Percentiles rank a stretch among this genome's conserved stretches.
These are phyloP conservation scores for Microdon myrmicae DNA, from an alignment of 2,888 invertebrate species.

Conservation along the genomic window DNA sequence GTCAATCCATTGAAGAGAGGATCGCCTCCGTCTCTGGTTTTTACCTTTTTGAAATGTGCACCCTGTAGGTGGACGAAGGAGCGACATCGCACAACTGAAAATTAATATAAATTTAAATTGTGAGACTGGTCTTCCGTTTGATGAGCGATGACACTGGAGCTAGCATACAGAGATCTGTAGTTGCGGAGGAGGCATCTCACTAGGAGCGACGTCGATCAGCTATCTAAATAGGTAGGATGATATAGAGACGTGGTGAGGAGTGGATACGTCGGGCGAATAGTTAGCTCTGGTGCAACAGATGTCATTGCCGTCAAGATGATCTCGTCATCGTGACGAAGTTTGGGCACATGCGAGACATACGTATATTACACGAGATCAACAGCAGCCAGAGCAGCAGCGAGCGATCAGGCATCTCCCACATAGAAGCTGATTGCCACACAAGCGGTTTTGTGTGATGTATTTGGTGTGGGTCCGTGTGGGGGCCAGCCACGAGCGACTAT, in stretches of 20 bases:
- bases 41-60: conserved; percentile 33
- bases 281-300: conserved; percentile 34
- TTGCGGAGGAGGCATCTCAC: conserved; percentile 1
- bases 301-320: conserved; percentile 33
- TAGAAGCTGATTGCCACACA: conserved; percentile 32
- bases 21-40: conserved; percentile 29
- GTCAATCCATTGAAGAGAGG: conserved; percentile 31
- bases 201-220: conserved; percentile 1
- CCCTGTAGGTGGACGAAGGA: conserved; percentile 34
- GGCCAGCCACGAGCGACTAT: conserved; percentile 37
- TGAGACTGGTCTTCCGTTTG: conserved; percentile 30
- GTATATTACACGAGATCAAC: too few species aligned
- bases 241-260: too few species aligned
- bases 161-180: conserved; percentile 25
- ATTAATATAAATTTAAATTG: conserved; percentile 40
- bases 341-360: conserved; percentile 18
- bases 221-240: too few species aligned
- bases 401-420: conserved; percentile 29
- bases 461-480: conserved; percentile 23
- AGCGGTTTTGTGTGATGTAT: conserved; percentile 25
- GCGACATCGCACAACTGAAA: conserved; percentile 21
- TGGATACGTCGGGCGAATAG: conserved; percentile 21
- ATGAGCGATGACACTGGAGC: conserved; percentile 13
- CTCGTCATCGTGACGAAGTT: conserved; percentile 12
- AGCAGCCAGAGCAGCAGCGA: too few species aligned